Base-by-base conservation (phyloP, 2,797 vertebrate genomes). In the Macroramphosus scolopax region DNA sequence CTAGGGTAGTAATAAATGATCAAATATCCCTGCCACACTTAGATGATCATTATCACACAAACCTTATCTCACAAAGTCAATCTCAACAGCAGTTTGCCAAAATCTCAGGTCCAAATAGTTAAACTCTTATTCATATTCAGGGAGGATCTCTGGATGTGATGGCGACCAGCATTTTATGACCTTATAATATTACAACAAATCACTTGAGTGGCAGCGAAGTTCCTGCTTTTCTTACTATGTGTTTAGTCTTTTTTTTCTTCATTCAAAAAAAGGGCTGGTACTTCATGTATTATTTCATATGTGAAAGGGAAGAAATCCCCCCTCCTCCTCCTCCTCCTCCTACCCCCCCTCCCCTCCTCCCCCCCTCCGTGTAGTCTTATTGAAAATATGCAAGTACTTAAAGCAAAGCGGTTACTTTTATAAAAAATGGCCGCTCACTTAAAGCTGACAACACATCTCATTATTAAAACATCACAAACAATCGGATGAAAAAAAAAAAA, bases 41-140 rank as follows among this genome's bases (percentile, higher is more conserved):
- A 4, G n/a, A 36, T 8, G 16, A 6, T 49, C 66, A 63, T 66
- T 20, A 54, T 36, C 43, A 65, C 43, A 46, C 33, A 54, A 53
- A 53, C 8, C 32, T 39, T 25, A 55, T 63, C 18, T 47, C 41
- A 62, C 48, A 39, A 57, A 61, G 31, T 56, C n/a, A n/a, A n/a
- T n/a, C n/a, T n/a, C n/a, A 17, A 53, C 67, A 75, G 76, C 68
- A 72, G 47, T 72, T 75, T 74, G 52, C 68, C 66, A 65, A 82
- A 75, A 72, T 86, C 87, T 91, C 89, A 90, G 89, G 89, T 88
- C 78, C 72, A 77, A 76, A 63, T 30, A 58, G 15, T 52, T 30
- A 39, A 77, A 61, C 46, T 8, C 51, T 67, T 74, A 30, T 52
- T 77, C 57, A 51, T 47, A 56, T 83, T 85, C 80, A 86, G 81